phyloP scores from a whole-genome alignment of 2,888 invertebrate species.

The Epirrita christyi region DNA sequence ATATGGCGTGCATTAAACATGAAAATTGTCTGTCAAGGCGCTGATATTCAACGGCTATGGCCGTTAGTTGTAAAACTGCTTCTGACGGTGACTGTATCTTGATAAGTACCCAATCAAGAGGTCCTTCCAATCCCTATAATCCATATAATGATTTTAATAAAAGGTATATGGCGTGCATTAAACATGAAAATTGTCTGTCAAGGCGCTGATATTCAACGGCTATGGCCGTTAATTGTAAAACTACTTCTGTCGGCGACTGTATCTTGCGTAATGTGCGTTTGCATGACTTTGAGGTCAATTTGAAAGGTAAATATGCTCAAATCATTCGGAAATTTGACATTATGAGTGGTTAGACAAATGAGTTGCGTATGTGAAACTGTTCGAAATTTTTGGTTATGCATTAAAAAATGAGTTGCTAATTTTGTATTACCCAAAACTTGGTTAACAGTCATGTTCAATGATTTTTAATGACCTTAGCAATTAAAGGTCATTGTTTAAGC shows the following conservation, averaged over 20 bases:
- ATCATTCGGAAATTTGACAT: conserved; percentile 30
- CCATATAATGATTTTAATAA: no score
- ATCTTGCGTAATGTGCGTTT: conserved; percentile 16
- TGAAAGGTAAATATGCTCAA: conserved; percentile 29
- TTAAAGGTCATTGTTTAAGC: neutral
- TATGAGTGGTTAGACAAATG: conserved; percentile 22
- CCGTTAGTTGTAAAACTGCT: no score
- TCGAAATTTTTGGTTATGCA: neutral
- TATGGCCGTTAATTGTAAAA: neutral
- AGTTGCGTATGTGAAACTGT: conserved; percentile 8
- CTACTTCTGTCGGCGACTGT: neutral
- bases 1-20: no score
- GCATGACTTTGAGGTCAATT: conserved; percentile 29
- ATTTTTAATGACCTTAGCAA: neutral
- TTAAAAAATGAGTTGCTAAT: neutral
- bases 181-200: no score
- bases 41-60: no score
- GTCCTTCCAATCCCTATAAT: no score
- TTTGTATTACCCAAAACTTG: neutral
- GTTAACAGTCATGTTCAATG: neutral
- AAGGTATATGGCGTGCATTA: no score
- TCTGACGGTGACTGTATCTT: no score
- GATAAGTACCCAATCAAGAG: no score
- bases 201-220: neutral
- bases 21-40: no score